A percentile compares a stretch with the other conserved stretches of the same genome.
phyloP scores from a whole-genome alignment of 2,797 vertebrate genomes.

The Pangasius larnaudii region DNA sequence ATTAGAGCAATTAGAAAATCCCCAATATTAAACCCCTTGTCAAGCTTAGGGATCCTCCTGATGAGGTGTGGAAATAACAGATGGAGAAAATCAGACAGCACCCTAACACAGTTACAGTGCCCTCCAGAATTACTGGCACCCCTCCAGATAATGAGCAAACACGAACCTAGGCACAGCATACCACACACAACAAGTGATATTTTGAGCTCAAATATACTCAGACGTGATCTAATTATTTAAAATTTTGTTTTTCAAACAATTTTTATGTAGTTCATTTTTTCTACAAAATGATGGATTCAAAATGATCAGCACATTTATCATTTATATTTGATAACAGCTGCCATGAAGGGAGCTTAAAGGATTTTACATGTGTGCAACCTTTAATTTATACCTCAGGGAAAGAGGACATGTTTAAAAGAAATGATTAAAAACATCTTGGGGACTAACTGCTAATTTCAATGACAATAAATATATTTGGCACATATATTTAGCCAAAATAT shows the following conservation, averaged over 20 bases:
- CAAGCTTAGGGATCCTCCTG: neutral
- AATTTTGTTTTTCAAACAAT: neutral
- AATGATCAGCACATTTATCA: neutral
- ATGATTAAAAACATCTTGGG: neutral
- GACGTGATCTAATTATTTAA: neutral
- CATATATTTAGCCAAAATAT: neutral
- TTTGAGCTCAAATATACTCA: neutral
- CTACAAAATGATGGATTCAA: neutral
- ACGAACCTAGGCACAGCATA: neutral
- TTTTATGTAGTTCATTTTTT: neutral
- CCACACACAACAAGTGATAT: neutral
- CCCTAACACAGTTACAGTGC: no score
- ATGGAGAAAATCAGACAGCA: neutral
- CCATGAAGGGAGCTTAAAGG: neutral
- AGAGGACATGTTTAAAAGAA: neutral
- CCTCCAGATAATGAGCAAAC: neutral
- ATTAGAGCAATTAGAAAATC: neutral
- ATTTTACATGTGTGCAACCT: neutral
- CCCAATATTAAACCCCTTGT: conserved; percentile 1
- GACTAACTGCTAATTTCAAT: neutral
- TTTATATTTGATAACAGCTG: neutral
- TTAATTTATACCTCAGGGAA: neutral
- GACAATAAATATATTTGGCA: neutral
- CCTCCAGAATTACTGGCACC: neutral
- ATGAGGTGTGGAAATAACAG: neutral